Evolutionary conservation across 2,888 invertebrate species (phyloP), one percentile per base, ranked within the genome.

Genomic region (Oeneis ivallda): DNA sequence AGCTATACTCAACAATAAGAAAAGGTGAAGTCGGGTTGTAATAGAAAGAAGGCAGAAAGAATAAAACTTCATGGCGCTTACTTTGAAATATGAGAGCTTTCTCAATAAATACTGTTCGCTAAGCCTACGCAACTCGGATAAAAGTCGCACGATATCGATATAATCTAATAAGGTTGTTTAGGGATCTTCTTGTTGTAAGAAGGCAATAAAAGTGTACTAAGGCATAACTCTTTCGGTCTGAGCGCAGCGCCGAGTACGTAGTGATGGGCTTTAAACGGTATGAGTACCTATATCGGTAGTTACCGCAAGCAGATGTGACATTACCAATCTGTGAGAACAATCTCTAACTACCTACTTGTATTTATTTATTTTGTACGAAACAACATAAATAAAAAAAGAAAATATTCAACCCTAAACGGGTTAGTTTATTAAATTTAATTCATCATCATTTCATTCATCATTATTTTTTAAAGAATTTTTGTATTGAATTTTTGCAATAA

Each of bases 161-260:
- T 73, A 69, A 69, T 68, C 66, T 68, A 69, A 72, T 70, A 68
- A 67, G 67, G 58, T 68, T 66, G 67, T 69, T 72, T 70, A 70
- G 62, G 68, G 68, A 70, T 70, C 65, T 64, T 67, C 62, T 62
- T 50, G 62, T 60, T 65, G 68, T 73, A 73, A 71, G 70, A 71
- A 66, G 58, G 74, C 72, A 79, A 78, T 80, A 79, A 80, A 79
- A 76, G 72, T 76, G 72, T 78, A 79, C 75, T 78, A 78, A 76
- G 75, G 72, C 69, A 80, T 79, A 80, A 79, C 73, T 79, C 75
- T 75, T 68, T 65, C 66, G 69, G 41, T 64, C 64, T 61, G 60
- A 32, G 70, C 66, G 75, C 75, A 75, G 79, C 57, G 79, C 78
- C 78, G 77, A 75, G 76, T 82, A 78, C 41, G 56, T 80, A 79